Evolutionary conservation across 2,888 invertebrate species (phyloP).

Genomic region (Cerceris ruficornis): DNA sequence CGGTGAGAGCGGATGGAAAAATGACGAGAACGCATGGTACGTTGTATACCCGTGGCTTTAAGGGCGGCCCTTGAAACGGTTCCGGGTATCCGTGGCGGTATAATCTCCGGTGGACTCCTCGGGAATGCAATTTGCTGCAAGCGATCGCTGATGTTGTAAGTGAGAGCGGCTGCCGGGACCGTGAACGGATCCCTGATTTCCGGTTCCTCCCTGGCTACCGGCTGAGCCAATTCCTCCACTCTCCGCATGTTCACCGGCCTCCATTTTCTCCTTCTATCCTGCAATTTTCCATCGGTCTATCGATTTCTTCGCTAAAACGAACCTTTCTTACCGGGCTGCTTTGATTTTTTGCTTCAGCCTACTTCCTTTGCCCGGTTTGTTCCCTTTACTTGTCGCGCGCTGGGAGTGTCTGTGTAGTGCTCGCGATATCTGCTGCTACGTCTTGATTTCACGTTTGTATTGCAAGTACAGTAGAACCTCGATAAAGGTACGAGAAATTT

Average conservation of each 20-base stretch:
- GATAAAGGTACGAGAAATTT: too few relatives aligned
- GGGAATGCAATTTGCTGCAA: constrained; percentile 53
- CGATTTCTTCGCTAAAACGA: constrained; percentile 4
- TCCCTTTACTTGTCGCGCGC: too few relatives aligned
- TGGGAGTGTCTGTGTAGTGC: too few relatives aligned
- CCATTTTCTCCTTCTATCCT: constrained; percentile 52
- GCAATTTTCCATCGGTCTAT: constrained; percentile 30
- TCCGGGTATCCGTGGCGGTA: constrained; percentile 57
- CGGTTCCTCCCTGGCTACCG: constrained; percentile 36
- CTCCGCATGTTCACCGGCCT: constrained; percentile 52
- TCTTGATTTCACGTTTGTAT: too few relatives aligned
- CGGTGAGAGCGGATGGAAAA: background rate
- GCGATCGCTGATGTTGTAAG: constrained; percentile 61
- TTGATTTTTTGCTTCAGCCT: too few relatives aligned
- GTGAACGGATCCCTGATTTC: constrained; percentile 58
- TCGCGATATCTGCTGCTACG: too few relatives aligned
- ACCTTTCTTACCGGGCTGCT: background rate
- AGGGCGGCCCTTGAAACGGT: constrained; percentile 64
- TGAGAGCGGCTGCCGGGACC: constrained; percentile 66
- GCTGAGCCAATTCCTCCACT: constrained; percentile 59
- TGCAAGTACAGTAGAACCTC: too few relatives aligned
- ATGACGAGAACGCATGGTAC: background rate
- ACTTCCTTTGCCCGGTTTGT: too few relatives aligned
- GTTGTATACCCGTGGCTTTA: constrained; percentile 45
- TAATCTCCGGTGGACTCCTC: constrained; percentile 20